Evolutionary conservation across 1,140 invertebrate species (phyloP), one percentile per base, ranked within the genome.

Genomic region (Drosophila lini): DNA sequence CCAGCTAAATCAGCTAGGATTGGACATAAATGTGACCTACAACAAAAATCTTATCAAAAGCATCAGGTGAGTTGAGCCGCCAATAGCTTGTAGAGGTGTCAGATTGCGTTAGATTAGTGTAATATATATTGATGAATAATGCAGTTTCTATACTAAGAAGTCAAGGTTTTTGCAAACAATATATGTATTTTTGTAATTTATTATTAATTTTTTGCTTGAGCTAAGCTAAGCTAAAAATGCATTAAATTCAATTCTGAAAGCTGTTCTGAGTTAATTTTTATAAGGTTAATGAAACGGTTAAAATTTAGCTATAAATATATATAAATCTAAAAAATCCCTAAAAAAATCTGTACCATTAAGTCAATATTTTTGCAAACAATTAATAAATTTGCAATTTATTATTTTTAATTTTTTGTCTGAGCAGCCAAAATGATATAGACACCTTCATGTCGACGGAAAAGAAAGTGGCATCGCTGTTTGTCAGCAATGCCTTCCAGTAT

Each of bases 1-100:
- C 3, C 59, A 81, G 25, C 28, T 81, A 3, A 81, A 77, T 40
- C 9, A 10, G 5, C 41, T 81, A 8, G 57, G 61, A 40, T 7
- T 81, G 10, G 73, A 81, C 38, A 58, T 45, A 9, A 13, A 16
- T 4, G 65, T 81, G 16, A 42, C 11, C 4, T 58, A 68, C 11
- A 53, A 10, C 6, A 44, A 36, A 19, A 38, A 16, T 11, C 38
- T 77, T 0, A 56, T 81, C 15, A 55, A 13, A n/a, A 9, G 8
- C 11, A 19, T 73, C 7, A 40, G 45, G 79, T 80, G 32, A 42
- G 68, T 57, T 61, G 22, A 11, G 3, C 9, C 4, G 19, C 11
- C 48, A 34, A 2, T 6, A 19, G 48, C 16, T 7, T 9, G 10
- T 7, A 36, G 15, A 15, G 25, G 8, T 31, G n/a, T 10, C 8